Base-by-base conservation (phyloP, 2,888 invertebrate genomes). In the Blera fallax region DNA sequence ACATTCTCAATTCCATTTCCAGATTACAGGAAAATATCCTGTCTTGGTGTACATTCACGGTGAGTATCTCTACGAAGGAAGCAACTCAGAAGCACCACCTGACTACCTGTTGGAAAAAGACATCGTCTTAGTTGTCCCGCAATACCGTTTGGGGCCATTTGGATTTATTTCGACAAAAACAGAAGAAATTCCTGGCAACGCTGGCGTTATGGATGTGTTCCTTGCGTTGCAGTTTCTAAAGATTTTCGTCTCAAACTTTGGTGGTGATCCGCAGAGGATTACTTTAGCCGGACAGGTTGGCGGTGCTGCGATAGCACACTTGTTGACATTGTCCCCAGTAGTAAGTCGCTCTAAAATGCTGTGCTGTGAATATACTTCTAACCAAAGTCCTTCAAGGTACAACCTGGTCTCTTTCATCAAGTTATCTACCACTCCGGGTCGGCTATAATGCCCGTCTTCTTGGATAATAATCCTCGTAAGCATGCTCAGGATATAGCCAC, bases 211-310 rank as follows among this genome's bases (percentile, higher is more conserved):
- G 43, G 94, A 94, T 88, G 91, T 93, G 11, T 89, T 93, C 2
- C 72, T 93, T 80, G 94, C 93, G 0, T 89, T 94, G n/a, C 87
- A 93, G 85, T 94, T 94, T 94, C 91, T 93, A 3, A 91, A 93
- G 58, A 89, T 92, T 27, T 90, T 94, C 88, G 93, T 94, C 32
- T 83, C 87, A 2, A 83, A 88, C 14, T 94, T 94, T 81, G 93
- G 94, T 40, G 94, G 94, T 2, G 93, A 94, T 89, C 91, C 93
- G 0, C 87, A 88, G 8, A 89, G 89, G 2, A 92, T 94, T 0
- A 94, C 94, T 0, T 90, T 94, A 10, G 93, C 93, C 74, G 94
- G 94, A 0, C 93, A 94, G 87, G 93, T 93, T 77, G 93, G 93
- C 1, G 94, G 94, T 11, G 92, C 92, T 0, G 92, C 92, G 0